Base-by-base conservation (phyloP, 1,140 invertebrate genomes). In the Streblospio benedicti region DNA sequence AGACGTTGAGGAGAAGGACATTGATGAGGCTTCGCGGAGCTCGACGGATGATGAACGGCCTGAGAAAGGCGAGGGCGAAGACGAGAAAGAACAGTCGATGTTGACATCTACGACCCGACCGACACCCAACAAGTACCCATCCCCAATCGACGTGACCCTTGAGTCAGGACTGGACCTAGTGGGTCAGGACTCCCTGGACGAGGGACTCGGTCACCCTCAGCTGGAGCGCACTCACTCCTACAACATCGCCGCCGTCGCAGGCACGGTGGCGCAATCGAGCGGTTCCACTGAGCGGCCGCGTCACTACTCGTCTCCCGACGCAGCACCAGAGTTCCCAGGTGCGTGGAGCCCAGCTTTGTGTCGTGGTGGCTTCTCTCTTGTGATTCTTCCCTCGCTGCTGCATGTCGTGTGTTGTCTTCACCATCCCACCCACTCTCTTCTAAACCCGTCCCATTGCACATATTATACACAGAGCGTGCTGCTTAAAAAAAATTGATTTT, bases 71-170 rank as follows among this genome's bases (percentile, higher is more conserved):
- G 60, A 18, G 27, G 60, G 63, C 9, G 62, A 63, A 30, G 44
- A 54, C 9, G 45, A 74, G 62, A 64, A 63, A 63, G 33, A 62
- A 32, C 51, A 27, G 9, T 28, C 45, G n/a, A 28, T 47, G 45
- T 18, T 47, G 45, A 23, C 45, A 18, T 35, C 18, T 27, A 31
- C 28, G 23, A 55, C 33, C 32, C 53, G 20, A 35, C 25, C 25
- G 25, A 35, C 1, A 5, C 28, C 30, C 31, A 32, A 25, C 43
- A 23, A 20, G 50, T 18, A 33, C 18, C 25, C 30, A 9, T 23
- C 33, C 20, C 57, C 59, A 4, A 58, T 63, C 41, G 60, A 64
- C 59, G 47, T 57, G 20, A 62, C 61, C 0, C 59, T 58, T 28
- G 61, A 62, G 33, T 63, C 60, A 14, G 59, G 55, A 4, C 51